Conservation (phyloP, 2,797 vertebrate species). For the Prionace glauca region DNA sequence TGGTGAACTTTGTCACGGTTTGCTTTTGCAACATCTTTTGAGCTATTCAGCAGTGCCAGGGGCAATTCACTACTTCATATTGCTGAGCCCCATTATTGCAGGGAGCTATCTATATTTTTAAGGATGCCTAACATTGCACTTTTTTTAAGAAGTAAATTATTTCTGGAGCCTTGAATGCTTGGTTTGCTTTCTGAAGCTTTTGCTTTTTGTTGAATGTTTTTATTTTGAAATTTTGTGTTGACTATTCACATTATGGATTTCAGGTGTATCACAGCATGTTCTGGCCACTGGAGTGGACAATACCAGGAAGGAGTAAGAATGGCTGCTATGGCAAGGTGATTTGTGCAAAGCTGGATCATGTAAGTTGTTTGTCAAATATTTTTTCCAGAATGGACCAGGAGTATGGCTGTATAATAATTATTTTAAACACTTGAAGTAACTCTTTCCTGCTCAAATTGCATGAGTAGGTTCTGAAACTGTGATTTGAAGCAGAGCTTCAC, state of each 20-base stretch:
- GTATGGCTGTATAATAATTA: background rate
- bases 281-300: conserved; percentile 91
- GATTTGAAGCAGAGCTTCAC: background rate
- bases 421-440: background rate
- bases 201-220: background rate
- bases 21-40: background rate
- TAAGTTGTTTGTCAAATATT: conserved; percentile 52
- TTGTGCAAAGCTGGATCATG: conserved; percentile 77
- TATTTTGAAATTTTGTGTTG: background rate
- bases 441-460: background rate
- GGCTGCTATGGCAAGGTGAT: conserved; percentile 84
- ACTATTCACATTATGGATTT: background rate
- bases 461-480: background rate
- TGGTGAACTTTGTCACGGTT: background rate
- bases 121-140: background rate
- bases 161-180: background rate
- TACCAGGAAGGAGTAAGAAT: conserved; percentile 80
- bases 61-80: background rate
- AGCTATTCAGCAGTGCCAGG: background rate
- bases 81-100: background rate
- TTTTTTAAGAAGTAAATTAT: background rate
- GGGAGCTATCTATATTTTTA: background rate
- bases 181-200: background rate
- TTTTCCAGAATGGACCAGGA: background rate
- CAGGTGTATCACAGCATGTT: conserved; percentile 87